A percentile compares a stretch with the other conserved stretches of the same genome.
phyloP scores from a whole-genome alignment of 2,113 vertebrate genomes.

The Romanogobio albipinnatus region DNA sequence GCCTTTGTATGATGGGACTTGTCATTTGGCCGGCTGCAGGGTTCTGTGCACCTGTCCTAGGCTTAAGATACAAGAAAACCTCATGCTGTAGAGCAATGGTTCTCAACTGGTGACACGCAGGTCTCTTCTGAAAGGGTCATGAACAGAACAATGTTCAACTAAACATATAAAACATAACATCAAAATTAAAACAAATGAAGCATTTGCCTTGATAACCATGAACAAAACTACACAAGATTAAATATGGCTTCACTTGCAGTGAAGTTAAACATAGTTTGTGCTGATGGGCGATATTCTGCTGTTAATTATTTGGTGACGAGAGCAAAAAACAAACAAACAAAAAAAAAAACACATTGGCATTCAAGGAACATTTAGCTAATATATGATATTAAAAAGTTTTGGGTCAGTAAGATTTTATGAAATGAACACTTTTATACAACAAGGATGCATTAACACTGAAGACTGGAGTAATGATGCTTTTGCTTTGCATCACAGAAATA shows the following conservation, averaged over 20 bases:
- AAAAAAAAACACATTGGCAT: neutral
- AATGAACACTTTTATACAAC: too few relatives aligned
- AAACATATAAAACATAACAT: neutral
- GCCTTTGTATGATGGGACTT: neutral
- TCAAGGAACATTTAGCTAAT: neutral
- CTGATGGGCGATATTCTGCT: too few relatives aligned
- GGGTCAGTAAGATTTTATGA: too few relatives aligned
- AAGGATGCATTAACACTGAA: neutral
- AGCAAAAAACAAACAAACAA: neutral
- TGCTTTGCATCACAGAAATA: too few relatives aligned
- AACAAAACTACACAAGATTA: neutral
- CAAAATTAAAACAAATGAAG: neutral
- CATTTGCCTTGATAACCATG: neutral
- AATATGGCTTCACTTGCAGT: neutral
- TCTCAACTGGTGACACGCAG: neutral
- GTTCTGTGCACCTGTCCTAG: neutral
- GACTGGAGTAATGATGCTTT: too few relatives aligned
- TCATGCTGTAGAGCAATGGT: neutral
- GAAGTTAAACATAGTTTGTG: neutral
- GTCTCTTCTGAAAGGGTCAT: neutral
- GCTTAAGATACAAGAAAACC: constrained; percentile 1
- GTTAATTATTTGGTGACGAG: too few relatives aligned
- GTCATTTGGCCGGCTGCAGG: neutral
- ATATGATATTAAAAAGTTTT: neutral
- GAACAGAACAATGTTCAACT: neutral